These are phyloP conservation scores for Pemphigus obesinymphae DNA, from an alignment of 1,140 invertebrate species.

Conservation along the genomic window DNA sequence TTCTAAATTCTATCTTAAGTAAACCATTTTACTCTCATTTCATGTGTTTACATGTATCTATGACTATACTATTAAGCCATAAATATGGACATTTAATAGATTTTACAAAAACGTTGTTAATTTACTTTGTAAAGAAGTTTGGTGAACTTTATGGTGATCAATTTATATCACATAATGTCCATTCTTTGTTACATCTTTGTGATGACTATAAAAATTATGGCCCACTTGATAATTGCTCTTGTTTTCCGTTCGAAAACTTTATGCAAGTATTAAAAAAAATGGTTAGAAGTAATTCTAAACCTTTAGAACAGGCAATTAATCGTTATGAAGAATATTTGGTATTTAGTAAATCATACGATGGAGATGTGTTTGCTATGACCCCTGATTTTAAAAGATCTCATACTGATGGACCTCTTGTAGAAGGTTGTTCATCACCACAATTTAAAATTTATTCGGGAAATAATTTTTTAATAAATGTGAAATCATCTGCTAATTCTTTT, in stretches of 20 bases:
- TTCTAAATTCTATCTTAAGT: too few relatives aligned
- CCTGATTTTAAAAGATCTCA: background rate
- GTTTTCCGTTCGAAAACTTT: background rate
- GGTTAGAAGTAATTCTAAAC: background rate
- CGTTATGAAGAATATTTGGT: background rate
- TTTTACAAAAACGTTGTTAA: too few relatives aligned
- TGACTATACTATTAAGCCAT: too few relatives aligned
- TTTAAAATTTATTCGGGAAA: background rate
- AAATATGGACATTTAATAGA: too few relatives aligned
- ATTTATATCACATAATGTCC: too few relatives aligned
- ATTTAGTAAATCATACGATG: background rate
- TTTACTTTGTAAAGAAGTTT: too few relatives aligned
- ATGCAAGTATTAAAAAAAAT: background rate
- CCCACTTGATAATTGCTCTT: background rate
- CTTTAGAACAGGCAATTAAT: background rate
- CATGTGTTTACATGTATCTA: too few relatives aligned
- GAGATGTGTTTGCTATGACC: background rate
- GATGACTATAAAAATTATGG: too few relatives aligned
- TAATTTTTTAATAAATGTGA: background rate
- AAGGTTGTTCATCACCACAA: background rate
- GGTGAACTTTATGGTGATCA: too few relatives aligned
- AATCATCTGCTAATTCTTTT: background rate
- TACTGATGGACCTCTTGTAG: background rate
- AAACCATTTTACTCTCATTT: too few relatives aligned
- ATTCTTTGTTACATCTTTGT: too few relatives aligned